Percentiles rank a stretch among this genome's conserved stretches.
Evolutionary conservation across 2,888 invertebrate genomes (phyloP).

Genomic region (Cheilosia impressa): DNA sequence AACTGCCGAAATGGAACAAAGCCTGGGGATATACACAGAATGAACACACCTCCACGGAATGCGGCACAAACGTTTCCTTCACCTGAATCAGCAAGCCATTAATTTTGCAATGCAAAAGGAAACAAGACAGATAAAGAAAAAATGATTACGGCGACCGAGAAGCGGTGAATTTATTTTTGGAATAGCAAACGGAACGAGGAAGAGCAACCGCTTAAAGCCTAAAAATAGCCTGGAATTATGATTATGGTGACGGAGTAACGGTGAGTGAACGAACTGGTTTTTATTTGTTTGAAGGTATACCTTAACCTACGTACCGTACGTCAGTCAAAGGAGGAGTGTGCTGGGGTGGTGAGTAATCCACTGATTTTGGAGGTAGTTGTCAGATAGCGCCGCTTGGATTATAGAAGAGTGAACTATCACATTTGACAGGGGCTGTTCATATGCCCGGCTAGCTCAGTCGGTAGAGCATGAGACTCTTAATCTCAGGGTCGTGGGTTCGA

Average conservation of each 20-base stretch:
- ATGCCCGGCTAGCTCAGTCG: constrained; percentile 75
- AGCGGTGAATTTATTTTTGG: constrained; percentile 31
- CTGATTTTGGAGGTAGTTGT: too few relatives aligned
- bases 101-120: neutral
- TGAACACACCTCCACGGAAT: neutral
- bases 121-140: neutral
- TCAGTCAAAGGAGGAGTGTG: neutral
- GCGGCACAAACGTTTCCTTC: neutral
- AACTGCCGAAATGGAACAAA: neutral
- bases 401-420: neutral
- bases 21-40: neutral
- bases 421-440: neutral
- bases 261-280: constrained; percentile 16
- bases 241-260: neutral
- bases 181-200: neutral
- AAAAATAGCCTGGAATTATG: constrained; percentile 9
- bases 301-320: too few relatives aligned
- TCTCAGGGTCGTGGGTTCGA: constrained; percentile 81
- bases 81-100: constrained; percentile 2
- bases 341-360: neutral
- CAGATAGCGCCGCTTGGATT: neutral
- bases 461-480: constrained; percentile 75
- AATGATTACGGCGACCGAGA: constrained; percentile 2
- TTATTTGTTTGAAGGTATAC: too few relatives aligned
- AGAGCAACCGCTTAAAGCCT: neutral